Percentiles rank a stretch among this genome's conserved stretches.
Conservation (phyloP, 2,797 vertebrate species). For the Sciurus vulgaris region DNA sequence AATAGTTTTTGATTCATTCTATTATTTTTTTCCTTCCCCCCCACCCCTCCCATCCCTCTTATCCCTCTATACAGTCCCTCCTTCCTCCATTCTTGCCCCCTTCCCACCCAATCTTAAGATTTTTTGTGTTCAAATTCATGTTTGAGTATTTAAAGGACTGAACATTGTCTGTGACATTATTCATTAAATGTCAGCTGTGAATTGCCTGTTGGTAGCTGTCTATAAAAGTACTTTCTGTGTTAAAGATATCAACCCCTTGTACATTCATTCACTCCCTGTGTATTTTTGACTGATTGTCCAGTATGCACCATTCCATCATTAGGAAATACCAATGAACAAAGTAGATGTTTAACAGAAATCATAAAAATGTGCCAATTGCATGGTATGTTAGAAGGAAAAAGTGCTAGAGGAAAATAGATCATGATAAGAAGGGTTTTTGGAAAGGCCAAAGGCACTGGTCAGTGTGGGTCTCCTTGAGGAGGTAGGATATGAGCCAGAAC, state of each 20-base stretch:
- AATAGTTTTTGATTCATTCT: too few species aligned
- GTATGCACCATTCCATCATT: background rate
- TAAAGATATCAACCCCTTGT: slow-evolving; percentile 6
- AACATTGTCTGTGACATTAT: background rate
- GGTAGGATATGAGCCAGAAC: background rate
- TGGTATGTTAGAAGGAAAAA: background rate
- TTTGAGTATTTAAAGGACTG: slow-evolving; percentile 13
- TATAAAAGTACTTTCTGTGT: slow-evolving; percentile 23
- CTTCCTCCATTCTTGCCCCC: too few species aligned
- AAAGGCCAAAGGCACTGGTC: background rate
- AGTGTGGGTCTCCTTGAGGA: background rate
- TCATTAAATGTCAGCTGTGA: slow-evolving; percentile 28
- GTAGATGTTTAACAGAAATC: background rate
- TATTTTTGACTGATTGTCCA: background rate
- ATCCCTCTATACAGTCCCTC: too few species aligned
- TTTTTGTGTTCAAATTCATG: slow-evolving; percentile 26
- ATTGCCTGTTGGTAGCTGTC: background rate
- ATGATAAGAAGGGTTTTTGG: background rate
- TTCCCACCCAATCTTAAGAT: background rate
- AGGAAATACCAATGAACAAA: background rate
- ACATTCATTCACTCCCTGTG: background rate
- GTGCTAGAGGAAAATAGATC: background rate
- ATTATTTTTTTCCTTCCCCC: too few species aligned
- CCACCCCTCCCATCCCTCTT: too few species aligned
- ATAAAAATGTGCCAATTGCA: background rate